A percentile compares a stretch with the other conserved stretches of the same genome.
phyloP scores from a whole-genome alignment of 2,113 vertebrate species.

The Osmerus eperlanus region DNA sequence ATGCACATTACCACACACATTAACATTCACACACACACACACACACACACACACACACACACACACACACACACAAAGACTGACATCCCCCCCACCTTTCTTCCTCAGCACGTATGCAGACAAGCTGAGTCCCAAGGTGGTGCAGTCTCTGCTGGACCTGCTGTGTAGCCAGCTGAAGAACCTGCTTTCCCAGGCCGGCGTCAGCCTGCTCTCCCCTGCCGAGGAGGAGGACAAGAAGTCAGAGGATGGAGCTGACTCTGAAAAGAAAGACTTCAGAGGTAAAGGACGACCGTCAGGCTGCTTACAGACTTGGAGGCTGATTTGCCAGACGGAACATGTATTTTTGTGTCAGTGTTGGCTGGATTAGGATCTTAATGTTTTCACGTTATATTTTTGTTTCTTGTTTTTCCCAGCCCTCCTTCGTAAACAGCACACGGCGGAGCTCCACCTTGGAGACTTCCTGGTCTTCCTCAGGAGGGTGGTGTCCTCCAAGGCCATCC shows the following conservation, averaged over 20 bases:
- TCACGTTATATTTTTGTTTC: neutral
- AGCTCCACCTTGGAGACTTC: constrained; percentile 94
- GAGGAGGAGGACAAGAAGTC: constrained; percentile 73
- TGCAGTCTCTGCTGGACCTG: constrained; percentile 93
- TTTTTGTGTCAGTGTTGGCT: too few relatives aligned
- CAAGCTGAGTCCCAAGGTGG: constrained; percentile 90
- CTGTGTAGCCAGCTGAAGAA: constrained; percentile 97
- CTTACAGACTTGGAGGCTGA: neutral
- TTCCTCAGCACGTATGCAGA: constrained; percentile 88
- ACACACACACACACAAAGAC: too few relatives aligned
- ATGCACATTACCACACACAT: too few relatives aligned
- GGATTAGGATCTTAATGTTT: too few relatives aligned
- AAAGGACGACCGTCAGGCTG: neutral
- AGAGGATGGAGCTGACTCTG: constrained; percentile 76
- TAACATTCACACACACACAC: too few relatives aligned
- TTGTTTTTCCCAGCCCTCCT: constrained; percentile 67
- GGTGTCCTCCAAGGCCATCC: constrained; percentile 96
- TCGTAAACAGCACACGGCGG: constrained; percentile 88
- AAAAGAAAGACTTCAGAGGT: constrained; percentile 89
- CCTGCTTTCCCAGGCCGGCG: constrained; percentile 87
- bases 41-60: too few relatives aligned
- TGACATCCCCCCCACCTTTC: neutral
- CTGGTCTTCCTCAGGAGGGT: constrained; percentile 93
- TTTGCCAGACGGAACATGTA: too few relatives aligned
- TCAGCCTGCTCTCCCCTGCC: constrained; percentile 77